Evolutionary conservation across 2,888 invertebrate species (phyloP), one percentile per base, ranked within the genome.

Genomic region (Clepsis dumicolana): DNA sequence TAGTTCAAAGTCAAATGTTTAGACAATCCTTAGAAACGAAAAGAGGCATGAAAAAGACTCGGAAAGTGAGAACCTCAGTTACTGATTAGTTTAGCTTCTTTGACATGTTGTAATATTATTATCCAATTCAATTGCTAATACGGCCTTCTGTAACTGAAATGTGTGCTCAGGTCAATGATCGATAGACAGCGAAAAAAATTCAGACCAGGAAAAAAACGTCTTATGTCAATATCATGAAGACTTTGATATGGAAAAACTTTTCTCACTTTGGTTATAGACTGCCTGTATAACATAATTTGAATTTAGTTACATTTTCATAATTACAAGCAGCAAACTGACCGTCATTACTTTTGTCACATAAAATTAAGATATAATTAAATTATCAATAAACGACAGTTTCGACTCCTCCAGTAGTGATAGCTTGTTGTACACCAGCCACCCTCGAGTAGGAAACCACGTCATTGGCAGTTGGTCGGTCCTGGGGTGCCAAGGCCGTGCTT

Each of bases 391-490:
- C 83, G 65, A 91, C 63, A 5, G 87, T 86, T 78, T 93, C 86
- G 14, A 88, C 74, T 2, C 87, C 89, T 4, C 88, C 91, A 1
- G 89, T 91, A 2, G 89, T 88, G 0, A 86, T 76, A n/a, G 80
- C 74, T 14, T 90, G 87, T 68, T 91, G 88, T 74, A 93, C 81
- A 25, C 93, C 90, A 70, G 91, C 89, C 71, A 89, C 86, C 74
- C 94, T 81, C 16, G 86, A 77, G 76, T 88, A 88, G 1, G 89
- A 77, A 8, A 89, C 82, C 8, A 93, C 85, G 61, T 85, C 83
- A 21, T 74, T 75, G 12, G 80, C 65, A 38, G 72, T 72, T 10
- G 78, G 76, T 10, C 80, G 78, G 41, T 85, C 87, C 67, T 78
- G 80, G 0, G 83, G 70, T 3, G 78, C 74, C 25, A 80, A 63